Conservation (phyloP, 30 jellyfish, hydroid and myxozoan species). For the Morbakka virulenta region DNA sequence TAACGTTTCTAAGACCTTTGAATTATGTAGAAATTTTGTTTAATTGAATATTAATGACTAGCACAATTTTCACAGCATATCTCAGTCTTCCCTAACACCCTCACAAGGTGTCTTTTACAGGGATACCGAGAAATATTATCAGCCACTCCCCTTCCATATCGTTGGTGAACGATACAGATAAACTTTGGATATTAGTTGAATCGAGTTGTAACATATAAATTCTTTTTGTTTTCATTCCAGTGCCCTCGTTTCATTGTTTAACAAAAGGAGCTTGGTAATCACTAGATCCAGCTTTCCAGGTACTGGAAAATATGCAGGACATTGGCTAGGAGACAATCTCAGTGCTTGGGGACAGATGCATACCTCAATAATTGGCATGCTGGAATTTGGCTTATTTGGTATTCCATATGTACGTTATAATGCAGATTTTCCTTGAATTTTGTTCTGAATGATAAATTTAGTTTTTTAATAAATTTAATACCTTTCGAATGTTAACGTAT, state of each 20-base stretch:
- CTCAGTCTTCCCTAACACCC: too few species aligned
- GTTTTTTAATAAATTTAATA: too few species aligned
- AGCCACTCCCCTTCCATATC: background rate
- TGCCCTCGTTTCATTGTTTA: constrained; percentile 44
- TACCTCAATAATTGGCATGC: constrained; percentile 80
- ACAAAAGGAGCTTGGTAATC: constrained; percentile 67
- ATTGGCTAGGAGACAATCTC: constrained; percentile 94
- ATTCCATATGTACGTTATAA: constrained; percentile 75
- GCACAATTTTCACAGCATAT: too few species aligned
- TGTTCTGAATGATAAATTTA: too few species aligned
- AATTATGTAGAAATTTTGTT: too few species aligned
- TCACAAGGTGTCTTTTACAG: too few species aligned
- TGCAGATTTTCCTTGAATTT: background rate
- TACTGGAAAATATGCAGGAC: constrained; percentile 90
- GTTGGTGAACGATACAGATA: background rate
- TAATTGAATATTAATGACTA: too few species aligned
- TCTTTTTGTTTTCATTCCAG: constrained; percentile 3
- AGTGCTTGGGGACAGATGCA: constrained; percentile 94
- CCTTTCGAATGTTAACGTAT: too few species aligned
- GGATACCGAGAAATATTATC: background rate
- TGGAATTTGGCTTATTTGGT: constrained; percentile 89
- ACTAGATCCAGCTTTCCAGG: constrained; percentile 74
- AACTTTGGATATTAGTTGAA: background rate
- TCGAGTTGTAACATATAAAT: background rate
- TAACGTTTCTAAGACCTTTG: too few species aligned